These are phyloP conservation scores for Varanus komodoensis DNA, from an alignment of 2,113 vertebrate genomes.

Conservation along the genomic window DNA sequence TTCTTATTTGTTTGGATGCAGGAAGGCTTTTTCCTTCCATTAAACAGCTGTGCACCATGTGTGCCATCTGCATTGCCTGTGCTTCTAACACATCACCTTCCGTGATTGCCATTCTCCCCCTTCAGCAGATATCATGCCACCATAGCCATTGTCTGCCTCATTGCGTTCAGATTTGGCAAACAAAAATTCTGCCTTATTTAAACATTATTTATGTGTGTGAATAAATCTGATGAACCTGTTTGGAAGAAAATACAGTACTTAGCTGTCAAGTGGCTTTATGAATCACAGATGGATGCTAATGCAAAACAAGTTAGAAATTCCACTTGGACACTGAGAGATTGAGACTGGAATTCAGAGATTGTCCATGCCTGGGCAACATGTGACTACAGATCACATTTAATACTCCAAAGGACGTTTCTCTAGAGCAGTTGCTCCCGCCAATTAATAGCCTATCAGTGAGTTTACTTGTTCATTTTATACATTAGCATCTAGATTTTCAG, in stretches of 20 bases:
- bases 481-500: too few relatives aligned
- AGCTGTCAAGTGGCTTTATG: neutral
- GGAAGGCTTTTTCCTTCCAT: slow-evolving; percentile 34
- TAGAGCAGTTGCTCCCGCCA: too few relatives aligned
- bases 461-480: too few relatives aligned
- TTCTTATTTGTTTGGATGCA: slow-evolving; percentile 36
- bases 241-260: neutral
- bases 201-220: neutral
- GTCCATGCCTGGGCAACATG: neutral
- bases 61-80: slow-evolving; percentile 17
- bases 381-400: neutral
- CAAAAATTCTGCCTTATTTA: neutral
- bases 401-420: neutral
- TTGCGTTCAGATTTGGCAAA: slow-evolving; percentile 1
- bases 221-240: slow-evolving; percentile 17
- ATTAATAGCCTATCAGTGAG: neutral
- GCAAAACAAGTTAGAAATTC: neutral
- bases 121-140: slow-evolving; percentile 3
- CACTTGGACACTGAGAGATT: neutral
- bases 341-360: neutral
- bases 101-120: neutral
- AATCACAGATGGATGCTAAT: neutral
- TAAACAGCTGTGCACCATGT: slow-evolving; percentile 25
- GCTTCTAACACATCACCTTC: slow-evolving; percentile 35
- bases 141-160: neutral